Conservation (phyloP, 2,113 vertebrate genomes). For the Alethe diademata region DNA sequence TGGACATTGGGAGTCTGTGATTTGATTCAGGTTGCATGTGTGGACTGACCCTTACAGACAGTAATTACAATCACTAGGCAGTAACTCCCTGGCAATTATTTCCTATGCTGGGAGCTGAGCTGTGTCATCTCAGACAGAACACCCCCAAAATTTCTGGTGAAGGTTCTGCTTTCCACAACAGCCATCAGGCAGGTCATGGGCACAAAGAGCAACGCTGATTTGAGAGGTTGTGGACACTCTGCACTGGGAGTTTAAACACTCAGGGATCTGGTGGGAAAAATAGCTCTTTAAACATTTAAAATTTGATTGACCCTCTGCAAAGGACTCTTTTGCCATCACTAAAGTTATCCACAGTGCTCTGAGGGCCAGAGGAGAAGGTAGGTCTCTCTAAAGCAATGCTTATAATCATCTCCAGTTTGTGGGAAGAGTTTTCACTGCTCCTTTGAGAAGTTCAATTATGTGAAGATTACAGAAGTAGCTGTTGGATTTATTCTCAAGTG, state of each 20-base stretch:
- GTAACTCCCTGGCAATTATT: not conserved
- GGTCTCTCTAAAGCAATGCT: not conserved
- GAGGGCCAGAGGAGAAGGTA: not conserved
- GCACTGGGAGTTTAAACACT: not conserved
- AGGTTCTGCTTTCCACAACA: not conserved
- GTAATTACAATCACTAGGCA: not conserved
- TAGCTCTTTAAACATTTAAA: not conserved
- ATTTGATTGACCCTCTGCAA: not conserved
- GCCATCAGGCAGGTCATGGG: not conserved
- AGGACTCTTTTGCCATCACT: not conserved
- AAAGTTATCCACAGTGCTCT: not conserved
- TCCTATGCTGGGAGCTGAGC: not conserved
- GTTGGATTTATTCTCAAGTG: slow-evolving; percentile 23
- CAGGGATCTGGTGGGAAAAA: not conserved
- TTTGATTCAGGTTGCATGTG: slow-evolving; percentile 20
- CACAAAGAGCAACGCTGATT: not conserved
- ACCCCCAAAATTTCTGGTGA: not conserved
- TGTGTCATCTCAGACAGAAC: not conserved
- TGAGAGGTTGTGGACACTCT: not conserved
- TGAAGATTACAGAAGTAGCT: slow-evolving; percentile 25
- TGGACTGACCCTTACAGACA: slow-evolving; percentile 15
- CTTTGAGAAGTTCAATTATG: slow-evolving; percentile 44
- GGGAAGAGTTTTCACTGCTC: not conserved
- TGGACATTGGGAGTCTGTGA: not conserved
- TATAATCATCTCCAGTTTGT: not conserved